phyloP scores from a whole-genome alignment of 2,113 vertebrate genomes.

The Mesembrinibis cayennensis region DNA sequence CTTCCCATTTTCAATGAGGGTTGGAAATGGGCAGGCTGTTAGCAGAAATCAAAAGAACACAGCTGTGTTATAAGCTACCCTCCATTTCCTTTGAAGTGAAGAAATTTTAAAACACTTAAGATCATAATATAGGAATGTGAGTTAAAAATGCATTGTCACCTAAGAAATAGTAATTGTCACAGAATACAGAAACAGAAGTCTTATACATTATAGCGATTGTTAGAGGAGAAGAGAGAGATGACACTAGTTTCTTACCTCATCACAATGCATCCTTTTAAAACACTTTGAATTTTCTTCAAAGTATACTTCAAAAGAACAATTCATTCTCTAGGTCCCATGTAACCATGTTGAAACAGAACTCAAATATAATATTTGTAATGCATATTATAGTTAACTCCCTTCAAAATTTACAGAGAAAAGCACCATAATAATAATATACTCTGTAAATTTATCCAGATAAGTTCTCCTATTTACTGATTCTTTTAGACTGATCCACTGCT shows the following conservation, averaged over 20 bases:
- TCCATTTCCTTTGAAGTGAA: background rate
- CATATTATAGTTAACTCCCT: background rate
- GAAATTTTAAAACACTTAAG: background rate
- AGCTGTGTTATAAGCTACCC: background rate
- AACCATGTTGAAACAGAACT: background rate
- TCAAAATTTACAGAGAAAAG: background rate
- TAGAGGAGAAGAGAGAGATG: background rate
- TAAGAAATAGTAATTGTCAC: background rate
- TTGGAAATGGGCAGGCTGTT: background rate
- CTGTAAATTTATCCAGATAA: background rate
- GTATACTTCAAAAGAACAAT: background rate
- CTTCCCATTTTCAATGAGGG: background rate
- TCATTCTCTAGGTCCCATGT: background rate
- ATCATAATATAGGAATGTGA: background rate
- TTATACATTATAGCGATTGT: background rate
- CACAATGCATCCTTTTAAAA: background rate
- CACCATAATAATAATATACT: background rate
- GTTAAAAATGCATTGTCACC: background rate
- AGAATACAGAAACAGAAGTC: background rate
- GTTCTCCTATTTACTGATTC: background rate
- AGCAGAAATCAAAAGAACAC: background rate
- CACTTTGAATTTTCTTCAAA: background rate
- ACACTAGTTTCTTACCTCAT: background rate
- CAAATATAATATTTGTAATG: background rate
- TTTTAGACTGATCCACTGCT: background rate